A percentile compares a stretch with the other conserved stretches of the same genome.
These are phyloP conservation scores for Nycticebus coucang DNA, from an alignment of 2,113 vertebrate genomes.

Conservation along the genomic window DNA sequence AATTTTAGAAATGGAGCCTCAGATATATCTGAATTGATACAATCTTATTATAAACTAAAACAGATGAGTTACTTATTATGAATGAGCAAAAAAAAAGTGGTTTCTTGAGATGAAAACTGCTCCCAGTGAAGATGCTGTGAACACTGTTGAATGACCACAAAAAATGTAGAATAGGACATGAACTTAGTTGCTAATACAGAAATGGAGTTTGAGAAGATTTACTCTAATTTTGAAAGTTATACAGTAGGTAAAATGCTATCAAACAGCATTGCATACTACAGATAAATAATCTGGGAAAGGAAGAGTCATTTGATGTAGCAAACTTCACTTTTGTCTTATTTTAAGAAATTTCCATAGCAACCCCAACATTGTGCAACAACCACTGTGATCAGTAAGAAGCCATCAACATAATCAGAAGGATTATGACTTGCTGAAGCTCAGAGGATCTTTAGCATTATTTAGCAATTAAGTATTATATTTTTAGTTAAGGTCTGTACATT, in stretches of 20 bases:
- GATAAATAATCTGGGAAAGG: not conserved
- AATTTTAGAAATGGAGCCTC: not conserved
- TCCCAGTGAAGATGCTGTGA: not conserved
- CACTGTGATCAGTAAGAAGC: not conserved
- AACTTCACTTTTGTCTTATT: not conserved
- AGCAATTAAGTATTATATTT: not conserved
- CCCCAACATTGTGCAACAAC: not conserved
- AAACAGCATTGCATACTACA: not conserved
- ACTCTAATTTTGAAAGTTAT: not conserved
- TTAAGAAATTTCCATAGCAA: not conserved
- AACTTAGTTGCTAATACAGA: not conserved
- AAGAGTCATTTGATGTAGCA: not conserved
- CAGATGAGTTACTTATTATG: not conserved
- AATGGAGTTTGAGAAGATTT: not conserved
- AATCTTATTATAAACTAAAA: not conserved
- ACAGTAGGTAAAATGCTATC: not conserved
- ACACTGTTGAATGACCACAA: not conserved
- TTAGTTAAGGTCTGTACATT: not conserved
- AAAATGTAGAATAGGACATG: not conserved
- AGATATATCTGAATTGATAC: not conserved
- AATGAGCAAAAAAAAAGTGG: not conserved
- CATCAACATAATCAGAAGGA: not conserved
- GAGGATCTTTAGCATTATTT: not conserved
- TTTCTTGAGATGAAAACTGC: not conserved
- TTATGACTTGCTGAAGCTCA: not conserved